phyloP scores from a whole-genome alignment of 2,797 vertebrate genomes.

The Channallabes apus region DNA sequence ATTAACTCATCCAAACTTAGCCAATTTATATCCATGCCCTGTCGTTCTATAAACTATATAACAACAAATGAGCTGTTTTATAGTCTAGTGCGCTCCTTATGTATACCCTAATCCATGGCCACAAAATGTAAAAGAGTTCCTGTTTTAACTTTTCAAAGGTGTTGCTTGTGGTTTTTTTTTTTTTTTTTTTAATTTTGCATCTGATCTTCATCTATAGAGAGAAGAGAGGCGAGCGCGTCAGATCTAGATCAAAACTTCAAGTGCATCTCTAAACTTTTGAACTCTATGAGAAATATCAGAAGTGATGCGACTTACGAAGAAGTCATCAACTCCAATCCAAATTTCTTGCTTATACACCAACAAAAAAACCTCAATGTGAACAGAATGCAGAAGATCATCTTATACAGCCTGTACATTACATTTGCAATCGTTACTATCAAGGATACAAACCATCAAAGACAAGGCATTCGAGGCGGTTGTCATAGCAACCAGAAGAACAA shows the following conservation, averaged over 20 bases:
- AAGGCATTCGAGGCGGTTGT: conserved; percentile 1
- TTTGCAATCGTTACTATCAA: not conserved
- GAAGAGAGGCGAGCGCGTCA: not conserved
- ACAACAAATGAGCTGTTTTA: not conserved
- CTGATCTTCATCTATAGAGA: not conserved
- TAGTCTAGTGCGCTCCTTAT: not conserved
- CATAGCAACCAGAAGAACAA: conserved; percentile 4
- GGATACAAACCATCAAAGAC: conserved; percentile 3
- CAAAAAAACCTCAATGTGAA: not conserved
- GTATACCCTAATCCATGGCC: not conserved
- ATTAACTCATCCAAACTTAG: not conserved
- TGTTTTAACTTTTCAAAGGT: not conserved
- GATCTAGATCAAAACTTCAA: not conserved
- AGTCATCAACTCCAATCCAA: not conserved
- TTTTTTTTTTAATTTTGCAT: not conserved
- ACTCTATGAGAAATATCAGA: not conserved
- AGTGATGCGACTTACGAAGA: no score
- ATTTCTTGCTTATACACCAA: not conserved
- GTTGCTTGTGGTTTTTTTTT: not conserved
- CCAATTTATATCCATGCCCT: no score
- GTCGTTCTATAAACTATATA: not conserved
- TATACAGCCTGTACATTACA: not conserved
- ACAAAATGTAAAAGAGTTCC: no score
- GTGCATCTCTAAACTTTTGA: not conserved
- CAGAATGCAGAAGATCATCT: not conserved